phyloP scores from a whole-genome alignment of 2,888 invertebrate genomes.

The Drosophila tanythrix region DNA sequence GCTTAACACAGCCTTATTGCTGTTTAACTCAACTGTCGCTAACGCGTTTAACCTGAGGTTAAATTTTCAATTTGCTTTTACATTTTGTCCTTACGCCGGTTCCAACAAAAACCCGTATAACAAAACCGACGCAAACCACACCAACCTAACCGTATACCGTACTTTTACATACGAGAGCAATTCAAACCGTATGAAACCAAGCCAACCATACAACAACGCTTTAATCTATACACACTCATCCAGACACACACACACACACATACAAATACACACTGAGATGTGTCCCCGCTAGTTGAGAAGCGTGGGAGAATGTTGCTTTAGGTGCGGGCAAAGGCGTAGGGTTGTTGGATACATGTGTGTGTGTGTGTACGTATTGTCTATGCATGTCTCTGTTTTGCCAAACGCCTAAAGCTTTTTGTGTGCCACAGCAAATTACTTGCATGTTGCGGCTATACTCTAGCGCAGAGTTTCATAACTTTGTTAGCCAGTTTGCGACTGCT shows the following conservation, averaged over 20 bases:
- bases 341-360: constrained; percentile 31
- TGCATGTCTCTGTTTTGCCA: constrained; percentile 52
- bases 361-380: constrained; percentile 46
- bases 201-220: constrained; percentile 49
- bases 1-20: constrained; percentile 78
- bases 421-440: constrained; percentile 68
- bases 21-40: constrained; percentile 78
- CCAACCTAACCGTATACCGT: constrained; percentile 18
- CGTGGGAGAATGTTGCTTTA: not conserved
- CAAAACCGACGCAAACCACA: constrained; percentile 20
- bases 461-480: constrained; percentile 16
- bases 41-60: constrained; percentile 79
- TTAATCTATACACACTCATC: constrained; percentile 40
- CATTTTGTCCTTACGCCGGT: constrained; percentile 54
- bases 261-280: constrained; percentile 4
- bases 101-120: constrained; percentile 25
- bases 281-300: constrained; percentile 6
- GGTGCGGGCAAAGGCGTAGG: not conserved
- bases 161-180: constrained; percentile 22
- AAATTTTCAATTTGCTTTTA: constrained; percentile 78
- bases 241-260: constrained; percentile 5
- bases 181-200: constrained; percentile 18
- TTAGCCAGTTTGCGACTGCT: constrained; percentile 1
- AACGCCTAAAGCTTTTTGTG: constrained; percentile 64
- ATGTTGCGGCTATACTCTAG: constrained; percentile 51